These are phyloP conservation scores for Sclerodermus sp. DNA, from an alignment of 2,888 invertebrate species.

Conservation along the genomic window DNA sequence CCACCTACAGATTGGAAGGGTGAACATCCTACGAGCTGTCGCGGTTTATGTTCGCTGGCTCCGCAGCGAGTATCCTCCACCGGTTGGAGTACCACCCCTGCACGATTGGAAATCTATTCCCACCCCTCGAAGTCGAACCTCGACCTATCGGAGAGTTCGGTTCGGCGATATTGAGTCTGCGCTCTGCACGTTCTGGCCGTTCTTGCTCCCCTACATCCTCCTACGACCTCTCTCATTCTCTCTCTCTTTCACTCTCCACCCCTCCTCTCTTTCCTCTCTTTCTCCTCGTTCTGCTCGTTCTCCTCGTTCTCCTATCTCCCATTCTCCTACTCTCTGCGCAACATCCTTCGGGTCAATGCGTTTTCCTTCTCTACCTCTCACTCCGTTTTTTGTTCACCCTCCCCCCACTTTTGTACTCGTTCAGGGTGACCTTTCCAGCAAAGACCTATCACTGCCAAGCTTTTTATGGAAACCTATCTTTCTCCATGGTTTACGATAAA, in stretches of 20 bases:
- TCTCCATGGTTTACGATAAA: too few relatives aligned
- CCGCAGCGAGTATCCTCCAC: constrained; percentile 20
- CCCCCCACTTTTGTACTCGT: constrained; percentile 16
- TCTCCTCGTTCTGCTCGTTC: constrained; percentile 7
- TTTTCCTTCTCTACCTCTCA: constrained; percentile 9
- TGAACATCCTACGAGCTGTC: constrained; percentile 8
- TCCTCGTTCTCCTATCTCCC: constrained; percentile 6
- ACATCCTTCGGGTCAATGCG: constrained; percentile 2
- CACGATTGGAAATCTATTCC: constrained; percentile 59
- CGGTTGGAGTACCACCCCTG: constrained; percentile 44
- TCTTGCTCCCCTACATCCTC: constrained; percentile 19
- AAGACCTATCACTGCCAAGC: too few relatives aligned
- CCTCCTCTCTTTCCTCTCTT: constrained; percentile 3
- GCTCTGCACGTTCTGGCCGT: constrained; percentile 32
- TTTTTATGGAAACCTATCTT: too few relatives aligned
- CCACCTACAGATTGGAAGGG: constrained; percentile 49
- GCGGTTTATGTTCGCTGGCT: constrained; percentile 12
- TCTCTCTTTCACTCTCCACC: not conserved
- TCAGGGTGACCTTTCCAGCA: constrained; percentile 7
- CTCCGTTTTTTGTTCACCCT: constrained; percentile 6
- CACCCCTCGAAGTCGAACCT: constrained; percentile 57
- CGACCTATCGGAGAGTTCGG: constrained; percentile 58
- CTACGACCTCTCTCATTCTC: constrained; percentile 23
- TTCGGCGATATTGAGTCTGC: constrained; percentile 58
- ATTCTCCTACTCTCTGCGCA: not conserved